Evolutionary conservation across 1,140 invertebrate genomes (phyloP).

Genomic region (Meloidogyne hapla): DNA sequence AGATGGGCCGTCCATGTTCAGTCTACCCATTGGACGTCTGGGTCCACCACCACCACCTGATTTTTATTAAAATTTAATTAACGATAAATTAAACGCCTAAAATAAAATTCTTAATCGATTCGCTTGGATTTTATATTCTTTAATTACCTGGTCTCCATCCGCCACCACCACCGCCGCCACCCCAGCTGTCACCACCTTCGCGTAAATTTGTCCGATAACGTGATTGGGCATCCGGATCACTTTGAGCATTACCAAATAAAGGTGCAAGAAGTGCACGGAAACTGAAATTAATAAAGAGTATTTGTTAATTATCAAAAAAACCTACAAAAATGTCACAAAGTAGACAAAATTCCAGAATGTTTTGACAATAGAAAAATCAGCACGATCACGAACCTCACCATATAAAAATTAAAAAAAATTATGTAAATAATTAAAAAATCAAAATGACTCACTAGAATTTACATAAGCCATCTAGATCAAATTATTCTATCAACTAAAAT

Average conservation of each 20-base stretch:
- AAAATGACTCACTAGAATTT: background rate
- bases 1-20: conserved; percentile 33
- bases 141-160: conserved; percentile 23
- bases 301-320: conserved; percentile 9
- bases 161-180: conserved; percentile 21
- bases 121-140: background rate
- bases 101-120: too few species aligned
- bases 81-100: too few species aligned
- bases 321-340: conserved; percentile 38
- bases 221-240: conserved; percentile 31
- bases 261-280: conserved; percentile 34
- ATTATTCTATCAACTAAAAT: too few species aligned
- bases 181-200: conserved; percentile 9
- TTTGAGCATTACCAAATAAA: conserved; percentile 21
- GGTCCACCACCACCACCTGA: conserved; percentile 9
- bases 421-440: background rate
- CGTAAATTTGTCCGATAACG: conserved; percentile 30
- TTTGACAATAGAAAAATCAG: conserved; percentile 27
- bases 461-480: background rate
- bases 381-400: conserved; percentile 24
- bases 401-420: conserved; percentile 14
- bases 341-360: conserved; percentile 35
- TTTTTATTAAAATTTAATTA: background rate
- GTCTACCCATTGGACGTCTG: conserved; percentile 33
- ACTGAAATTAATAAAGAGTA: conserved; percentile 19